A percentile compares a stretch with the other conserved stretches of the same genome.
Evolutionary conservation across 2,113 vertebrate genomes (phyloP).

Genomic region (Centrocercus urophasianus): DNA sequence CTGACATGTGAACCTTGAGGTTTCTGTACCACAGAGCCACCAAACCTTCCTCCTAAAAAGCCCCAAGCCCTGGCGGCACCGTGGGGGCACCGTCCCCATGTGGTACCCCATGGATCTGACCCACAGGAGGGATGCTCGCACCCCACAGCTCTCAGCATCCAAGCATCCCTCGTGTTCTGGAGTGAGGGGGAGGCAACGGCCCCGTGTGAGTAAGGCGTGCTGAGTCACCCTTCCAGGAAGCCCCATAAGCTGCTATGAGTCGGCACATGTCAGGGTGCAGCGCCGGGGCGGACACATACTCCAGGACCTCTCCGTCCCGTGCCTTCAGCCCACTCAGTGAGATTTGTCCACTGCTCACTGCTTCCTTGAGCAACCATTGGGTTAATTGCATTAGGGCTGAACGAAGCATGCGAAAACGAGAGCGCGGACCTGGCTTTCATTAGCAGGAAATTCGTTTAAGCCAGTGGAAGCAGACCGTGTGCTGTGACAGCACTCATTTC

Average conservation of each 20-base stretch:
- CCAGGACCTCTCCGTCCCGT: fast-evolving
- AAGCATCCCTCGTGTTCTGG: fast-evolving
- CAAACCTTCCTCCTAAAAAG: not conserved
- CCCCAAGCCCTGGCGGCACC: fast-evolving
- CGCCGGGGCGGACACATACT: fast-evolving
- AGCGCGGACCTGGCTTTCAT: fast-evolving
- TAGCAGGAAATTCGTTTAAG: not conserved
- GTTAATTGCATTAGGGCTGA: fast-evolving
- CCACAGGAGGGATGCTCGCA: not conserved
- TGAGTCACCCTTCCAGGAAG: constrained; percentile 62
- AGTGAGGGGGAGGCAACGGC: not conserved
- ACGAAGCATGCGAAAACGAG: fast-evolving
- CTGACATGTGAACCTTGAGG: fast-evolving
- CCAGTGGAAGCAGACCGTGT: not conserved
- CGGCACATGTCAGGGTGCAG: not conserved
- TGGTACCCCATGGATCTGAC: fast-evolving
- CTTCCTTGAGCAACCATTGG: fast-evolving
- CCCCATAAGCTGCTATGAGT: constrained; percentile 23
- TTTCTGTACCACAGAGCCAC: not conserved
- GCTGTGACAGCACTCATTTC: not conserved
- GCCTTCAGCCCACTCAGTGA: not conserved
- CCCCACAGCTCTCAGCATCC: fast-evolving
- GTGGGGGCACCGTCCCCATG: fast-evolving
- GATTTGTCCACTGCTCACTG: fast-evolving
- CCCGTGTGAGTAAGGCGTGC: constrained; percentile 42